Conservation (phyloP, 1,140 invertebrate species). For the Teleogryllus occipitalis region DNA sequence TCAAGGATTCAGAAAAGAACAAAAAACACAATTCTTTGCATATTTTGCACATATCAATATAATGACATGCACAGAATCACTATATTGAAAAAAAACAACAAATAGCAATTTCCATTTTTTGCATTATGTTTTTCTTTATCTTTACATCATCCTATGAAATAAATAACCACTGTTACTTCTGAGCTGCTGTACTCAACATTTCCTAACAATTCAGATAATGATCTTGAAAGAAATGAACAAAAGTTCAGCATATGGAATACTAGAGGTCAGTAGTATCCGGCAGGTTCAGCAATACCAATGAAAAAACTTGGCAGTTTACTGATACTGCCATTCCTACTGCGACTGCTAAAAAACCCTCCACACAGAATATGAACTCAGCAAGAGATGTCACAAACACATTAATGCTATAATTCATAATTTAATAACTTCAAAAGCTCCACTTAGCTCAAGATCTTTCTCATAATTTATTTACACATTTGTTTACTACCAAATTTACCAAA, state of each 20-base stretch:
- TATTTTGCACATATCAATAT: slow-evolving; percentile 2
- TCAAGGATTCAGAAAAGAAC: neutral
- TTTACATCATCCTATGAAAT: neutral
- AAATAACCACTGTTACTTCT: neutral
- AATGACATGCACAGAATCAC: neutral
- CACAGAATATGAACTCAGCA: neutral
- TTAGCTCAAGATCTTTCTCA: neutral
- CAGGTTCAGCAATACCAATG: neutral
- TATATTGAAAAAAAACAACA: neutral
- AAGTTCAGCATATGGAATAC: neutral
- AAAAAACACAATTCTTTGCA: neutral
- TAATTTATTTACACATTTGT: neutral
- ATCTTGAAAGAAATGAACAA: neutral
- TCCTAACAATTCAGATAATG: neutral
- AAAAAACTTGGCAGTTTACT: neutral
- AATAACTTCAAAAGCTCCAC: neutral
- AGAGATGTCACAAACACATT: neutral
- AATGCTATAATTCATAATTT: neutral
- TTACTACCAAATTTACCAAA: neutral
- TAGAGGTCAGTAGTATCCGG: neutral
- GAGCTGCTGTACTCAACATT: neutral
- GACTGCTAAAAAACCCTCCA: neutral
- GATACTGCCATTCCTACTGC: neutral
- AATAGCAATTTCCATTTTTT: neutral
- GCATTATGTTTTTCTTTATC: neutral